phyloP scores from a whole-genome alignment of 2,888 invertebrate species.

The Meganola albula region DNA sequence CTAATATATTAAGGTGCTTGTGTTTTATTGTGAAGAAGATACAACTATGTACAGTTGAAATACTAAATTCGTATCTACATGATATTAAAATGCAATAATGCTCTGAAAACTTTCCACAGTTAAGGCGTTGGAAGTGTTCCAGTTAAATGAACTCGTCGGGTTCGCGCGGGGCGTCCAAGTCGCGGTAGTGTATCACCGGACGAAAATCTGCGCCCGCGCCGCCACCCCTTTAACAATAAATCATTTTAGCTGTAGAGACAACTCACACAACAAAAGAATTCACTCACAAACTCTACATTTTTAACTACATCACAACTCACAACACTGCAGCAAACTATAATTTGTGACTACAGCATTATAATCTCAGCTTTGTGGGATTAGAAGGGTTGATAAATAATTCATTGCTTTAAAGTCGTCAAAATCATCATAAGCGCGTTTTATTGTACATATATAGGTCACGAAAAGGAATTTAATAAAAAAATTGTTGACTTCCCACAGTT shows the following conservation, averaged over 20 bases:
- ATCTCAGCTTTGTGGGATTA: constrained; percentile 63
- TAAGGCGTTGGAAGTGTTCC: constrained; percentile 32
- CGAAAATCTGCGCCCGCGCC: constrained; percentile 88
- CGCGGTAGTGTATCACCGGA: constrained; percentile 94
- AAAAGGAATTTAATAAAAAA: constrained; percentile 22
- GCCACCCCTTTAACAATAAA: constrained; percentile 83
- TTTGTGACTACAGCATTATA: constrained; percentile 24
- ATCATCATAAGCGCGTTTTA: too few relatives aligned
- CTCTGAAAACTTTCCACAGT: constrained; percentile 33
- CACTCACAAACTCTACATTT: constrained; percentile 25
- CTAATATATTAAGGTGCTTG: constrained; percentile 9
- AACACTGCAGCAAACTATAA: constrained; percentile 10
- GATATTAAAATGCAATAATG: constrained; percentile 15
- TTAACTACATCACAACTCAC: constrained; percentile 8
- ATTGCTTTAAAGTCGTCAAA: too few relatives aligned
- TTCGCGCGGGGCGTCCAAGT: constrained; percentile 94
- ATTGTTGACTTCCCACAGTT: constrained; percentile 36
- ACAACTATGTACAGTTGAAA: constrained; percentile 22
- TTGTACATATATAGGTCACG: constrained; percentile 11
- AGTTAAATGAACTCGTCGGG: constrained; percentile 89
- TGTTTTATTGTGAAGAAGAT: constrained; percentile 13
- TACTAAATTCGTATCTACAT: constrained; percentile 20
- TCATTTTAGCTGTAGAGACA: constrained; percentile 34
- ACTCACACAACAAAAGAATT: constrained; percentile 26
- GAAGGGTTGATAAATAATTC: neutral